These are phyloP conservation scores for Cyprinodon variegatus DNA, from an alignment of 2,113 vertebrate species.

Conservation along the genomic window DNA sequence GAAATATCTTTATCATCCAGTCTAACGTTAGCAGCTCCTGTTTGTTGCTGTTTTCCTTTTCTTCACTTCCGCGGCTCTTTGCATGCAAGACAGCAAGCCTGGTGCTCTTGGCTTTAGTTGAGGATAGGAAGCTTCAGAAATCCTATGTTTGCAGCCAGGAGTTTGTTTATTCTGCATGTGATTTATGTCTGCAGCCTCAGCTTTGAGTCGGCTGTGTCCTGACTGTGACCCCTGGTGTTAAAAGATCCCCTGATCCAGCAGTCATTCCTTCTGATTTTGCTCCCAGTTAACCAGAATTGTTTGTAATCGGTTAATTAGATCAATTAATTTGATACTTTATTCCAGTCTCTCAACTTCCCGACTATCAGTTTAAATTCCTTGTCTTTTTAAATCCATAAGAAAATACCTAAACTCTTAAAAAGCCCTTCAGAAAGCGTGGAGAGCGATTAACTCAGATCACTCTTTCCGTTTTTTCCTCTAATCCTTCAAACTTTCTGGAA, in stretches of 20 bases:
- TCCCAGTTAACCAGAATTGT: background rate
- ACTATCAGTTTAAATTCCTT: background rate
- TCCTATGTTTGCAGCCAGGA: background rate
- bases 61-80: background rate
- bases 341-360: background rate
- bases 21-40: background rate
- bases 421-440: background rate
- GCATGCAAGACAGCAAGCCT: background rate
- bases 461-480: background rate
- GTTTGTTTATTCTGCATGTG: background rate
- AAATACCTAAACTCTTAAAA: too few species aligned
- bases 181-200: background rate
- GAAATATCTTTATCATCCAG: background rate
- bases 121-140: background rate
- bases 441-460: background rate
- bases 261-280: background rate
- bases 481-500: background rate
- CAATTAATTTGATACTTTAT: background rate
- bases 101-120: background rate
- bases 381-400: too few species aligned
- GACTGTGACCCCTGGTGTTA: background rate
- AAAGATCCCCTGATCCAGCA: background rate
- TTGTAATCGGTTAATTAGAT: background rate
- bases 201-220: background rate
- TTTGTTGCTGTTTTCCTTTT: background rate